Evolutionary conservation across 1,140 invertebrate species (phyloP).

Genomic region (Saccostrea echinata): DNA sequence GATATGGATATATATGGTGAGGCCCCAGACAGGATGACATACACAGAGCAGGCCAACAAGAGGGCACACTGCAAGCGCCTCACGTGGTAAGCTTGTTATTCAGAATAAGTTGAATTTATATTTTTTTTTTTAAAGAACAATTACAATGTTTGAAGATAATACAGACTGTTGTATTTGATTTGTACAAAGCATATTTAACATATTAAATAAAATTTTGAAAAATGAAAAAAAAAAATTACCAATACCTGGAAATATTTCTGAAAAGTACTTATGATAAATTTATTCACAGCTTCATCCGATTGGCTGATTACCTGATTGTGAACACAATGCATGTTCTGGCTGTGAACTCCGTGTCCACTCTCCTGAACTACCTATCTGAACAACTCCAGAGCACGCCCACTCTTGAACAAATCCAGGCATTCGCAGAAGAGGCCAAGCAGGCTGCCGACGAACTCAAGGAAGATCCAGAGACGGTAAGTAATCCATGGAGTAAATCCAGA

Average conservation of each 20-base stretch:
- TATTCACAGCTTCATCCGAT: slow-evolving; percentile 85
- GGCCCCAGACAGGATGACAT: slow-evolving; percentile 85
- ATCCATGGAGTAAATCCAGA: background rate
- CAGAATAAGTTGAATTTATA: too few species aligned
- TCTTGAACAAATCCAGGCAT: slow-evolving; percentile 75
- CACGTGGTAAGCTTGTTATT: slow-evolving; percentile 82
- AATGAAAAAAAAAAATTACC: too few species aligned
- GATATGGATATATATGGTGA: slow-evolving; percentile 81
- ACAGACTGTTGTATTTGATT: too few species aligned
- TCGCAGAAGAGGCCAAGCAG: slow-evolving; percentile 70
- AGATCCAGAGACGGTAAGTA: slow-evolving; percentile 62
- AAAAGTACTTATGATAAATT: background rate
- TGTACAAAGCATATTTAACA: too few species aligned
- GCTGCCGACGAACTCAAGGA: slow-evolving; percentile 67
- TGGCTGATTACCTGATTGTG: slow-evolving; percentile 88
- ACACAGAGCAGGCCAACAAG: slow-evolving; percentile 91
- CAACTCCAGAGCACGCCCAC: slow-evolving; percentile 84
- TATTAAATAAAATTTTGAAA: too few species aligned
- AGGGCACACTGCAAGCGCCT: slow-evolving; percentile 87
- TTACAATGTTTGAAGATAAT: too few species aligned
- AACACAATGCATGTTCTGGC: slow-evolving; percentile 86
- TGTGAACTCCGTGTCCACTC: slow-evolving; percentile 84
- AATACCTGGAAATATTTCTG: too few species aligned
- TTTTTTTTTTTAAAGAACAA: too few species aligned
- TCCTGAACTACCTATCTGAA: slow-evolving; percentile 83